These are phyloP conservation scores for Clarias gariepinus DNA, from an alignment of 2,113 vertebrate species.

Conservation along the genomic window DNA sequence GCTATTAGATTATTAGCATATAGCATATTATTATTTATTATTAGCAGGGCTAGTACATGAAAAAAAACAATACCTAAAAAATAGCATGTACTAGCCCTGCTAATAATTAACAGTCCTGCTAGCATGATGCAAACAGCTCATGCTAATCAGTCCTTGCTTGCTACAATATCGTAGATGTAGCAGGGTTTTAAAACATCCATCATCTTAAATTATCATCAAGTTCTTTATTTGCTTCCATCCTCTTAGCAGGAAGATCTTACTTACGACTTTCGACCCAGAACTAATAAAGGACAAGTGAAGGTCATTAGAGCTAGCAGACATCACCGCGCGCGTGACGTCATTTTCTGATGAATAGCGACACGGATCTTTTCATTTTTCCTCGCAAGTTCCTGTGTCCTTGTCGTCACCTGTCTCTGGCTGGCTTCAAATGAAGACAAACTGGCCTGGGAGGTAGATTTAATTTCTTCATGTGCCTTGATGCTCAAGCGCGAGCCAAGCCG, in stretches of 20 bases:
- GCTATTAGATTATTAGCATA: too few relatives aligned
- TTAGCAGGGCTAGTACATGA: too few relatives aligned
- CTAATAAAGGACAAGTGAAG: neutral
- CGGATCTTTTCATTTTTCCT: constrained; percentile 47
- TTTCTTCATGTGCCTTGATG: constrained; percentile 84
- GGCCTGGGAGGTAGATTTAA: constrained; percentile 80
- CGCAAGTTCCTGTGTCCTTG: constrained; percentile 56
- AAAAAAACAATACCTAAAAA: neutral
- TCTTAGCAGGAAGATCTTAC: neutral
- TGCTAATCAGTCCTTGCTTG: constrained; percentile 7
- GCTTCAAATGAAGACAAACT: constrained; percentile 63
- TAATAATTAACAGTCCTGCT: neutral
- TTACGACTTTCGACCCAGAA: neutral
- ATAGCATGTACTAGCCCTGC: neutral
- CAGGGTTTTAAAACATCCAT: too few relatives aligned
- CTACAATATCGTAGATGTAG: neutral
- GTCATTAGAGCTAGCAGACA: neutral
- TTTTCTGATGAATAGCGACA: constrained; percentile 51
- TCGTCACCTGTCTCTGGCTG: constrained; percentile 66
- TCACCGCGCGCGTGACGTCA: neutral
- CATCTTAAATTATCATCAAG: neutral
- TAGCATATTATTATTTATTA: too few relatives aligned
- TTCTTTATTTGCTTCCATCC: neutral
- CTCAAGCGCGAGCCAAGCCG: constrained; percentile 85
- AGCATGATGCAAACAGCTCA: neutral